phyloP scores from a whole-genome alignment of 30 jellyfish, hydroid and myxozoan species.

The Aurelia coerulea region DNA sequence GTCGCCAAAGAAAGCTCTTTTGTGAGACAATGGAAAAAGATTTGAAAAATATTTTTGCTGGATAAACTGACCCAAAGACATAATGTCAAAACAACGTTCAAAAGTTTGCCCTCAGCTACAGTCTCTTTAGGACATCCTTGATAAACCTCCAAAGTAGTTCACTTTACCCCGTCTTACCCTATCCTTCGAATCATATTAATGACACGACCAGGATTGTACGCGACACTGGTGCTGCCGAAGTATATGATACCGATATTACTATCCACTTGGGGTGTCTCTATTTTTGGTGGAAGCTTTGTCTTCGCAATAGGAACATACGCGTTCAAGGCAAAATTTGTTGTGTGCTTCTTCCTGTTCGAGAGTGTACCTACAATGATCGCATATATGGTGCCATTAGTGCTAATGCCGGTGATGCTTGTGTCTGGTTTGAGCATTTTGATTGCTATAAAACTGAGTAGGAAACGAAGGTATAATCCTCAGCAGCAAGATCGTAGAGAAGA shows the following conservation, averaged over 20 bases:
- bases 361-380: constrained; percentile 7
- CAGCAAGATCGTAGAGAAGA: constrained; percentile 39
- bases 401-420: constrained; percentile 12
- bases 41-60: too few relatives aligned
- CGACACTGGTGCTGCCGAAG: constrained; percentile 24
- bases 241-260: constrained; percentile 14
- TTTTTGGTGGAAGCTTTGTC: constrained; percentile 13
- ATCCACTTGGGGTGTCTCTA: constrained; percentile 40
- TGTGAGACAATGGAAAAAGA: too few relatives aligned
- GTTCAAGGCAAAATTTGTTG: constrained; percentile 48
- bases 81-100: too few relatives aligned
- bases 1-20: too few relatives aligned
- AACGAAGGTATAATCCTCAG: neutral
- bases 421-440: constrained; percentile 22
- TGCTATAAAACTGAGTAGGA: constrained; percentile 3
- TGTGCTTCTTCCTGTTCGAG: constrained; percentile 41
- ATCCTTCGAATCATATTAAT: constrained; percentile 24
- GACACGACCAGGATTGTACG: constrained; percentile 23
- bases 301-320: constrained; percentile 17
- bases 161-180: too few relatives aligned
- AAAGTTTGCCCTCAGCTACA: too few relatives aligned
- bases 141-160: too few relatives aligned
- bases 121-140: too few relatives aligned
- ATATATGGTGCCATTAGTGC: constrained; percentile 46
- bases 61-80: too few relatives aligned